These are phyloP conservation scores for Mayetiola destructor DNA, from an alignment of 2,888 invertebrate species.

Conservation along the genomic window DNA sequence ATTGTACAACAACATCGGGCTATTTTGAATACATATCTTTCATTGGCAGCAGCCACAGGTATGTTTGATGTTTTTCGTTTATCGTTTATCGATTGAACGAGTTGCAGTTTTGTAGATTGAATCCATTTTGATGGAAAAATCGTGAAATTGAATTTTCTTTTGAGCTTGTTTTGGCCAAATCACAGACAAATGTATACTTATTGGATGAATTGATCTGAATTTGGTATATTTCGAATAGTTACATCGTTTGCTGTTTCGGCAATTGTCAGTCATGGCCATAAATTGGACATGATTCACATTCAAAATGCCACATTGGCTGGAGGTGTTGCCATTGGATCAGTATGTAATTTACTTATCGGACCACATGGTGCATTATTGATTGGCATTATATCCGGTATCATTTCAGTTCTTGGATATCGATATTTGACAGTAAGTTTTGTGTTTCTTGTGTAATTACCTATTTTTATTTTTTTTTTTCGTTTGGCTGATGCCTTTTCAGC, in stretches of 20 bases:
- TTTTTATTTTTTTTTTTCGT: slow-evolving; percentile 12
- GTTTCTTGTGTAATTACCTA: neutral
- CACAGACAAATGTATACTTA: neutral
- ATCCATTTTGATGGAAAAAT: too few species aligned
- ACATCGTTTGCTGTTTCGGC: slow-evolving; percentile 74
- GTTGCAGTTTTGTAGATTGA: neutral
- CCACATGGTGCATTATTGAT: slow-evolving; percentile 71
- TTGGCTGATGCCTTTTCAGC: slow-evolving; percentile 22
- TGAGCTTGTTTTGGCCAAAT: too few species aligned
- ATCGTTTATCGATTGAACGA: neutral
- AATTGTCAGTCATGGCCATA: slow-evolving; percentile 53
- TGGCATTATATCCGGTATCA: slow-evolving; percentile 58
- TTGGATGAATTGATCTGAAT: slow-evolving; percentile 29
- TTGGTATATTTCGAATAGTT: slow-evolving; percentile 37
- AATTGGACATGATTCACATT: slow-evolving; percentile 83
- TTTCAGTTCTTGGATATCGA: slow-evolving; percentile 71
- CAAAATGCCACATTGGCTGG: slow-evolving; percentile 91
- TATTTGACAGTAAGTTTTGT: slow-evolving; percentile 49
- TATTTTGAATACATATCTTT: slow-evolving; percentile 83
- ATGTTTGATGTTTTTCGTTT: slow-evolving; percentile 19
- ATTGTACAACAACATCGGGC: slow-evolving; percentile 62
- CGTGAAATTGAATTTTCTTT: too few species aligned
- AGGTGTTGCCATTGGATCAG: slow-evolving; percentile 80
- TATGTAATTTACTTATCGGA: slow-evolving; percentile 65
- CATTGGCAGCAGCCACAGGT: slow-evolving; percentile 59